Conservation (phyloP, 2,113 vertebrate genomes). For the Holacanthus passer region DNA sequence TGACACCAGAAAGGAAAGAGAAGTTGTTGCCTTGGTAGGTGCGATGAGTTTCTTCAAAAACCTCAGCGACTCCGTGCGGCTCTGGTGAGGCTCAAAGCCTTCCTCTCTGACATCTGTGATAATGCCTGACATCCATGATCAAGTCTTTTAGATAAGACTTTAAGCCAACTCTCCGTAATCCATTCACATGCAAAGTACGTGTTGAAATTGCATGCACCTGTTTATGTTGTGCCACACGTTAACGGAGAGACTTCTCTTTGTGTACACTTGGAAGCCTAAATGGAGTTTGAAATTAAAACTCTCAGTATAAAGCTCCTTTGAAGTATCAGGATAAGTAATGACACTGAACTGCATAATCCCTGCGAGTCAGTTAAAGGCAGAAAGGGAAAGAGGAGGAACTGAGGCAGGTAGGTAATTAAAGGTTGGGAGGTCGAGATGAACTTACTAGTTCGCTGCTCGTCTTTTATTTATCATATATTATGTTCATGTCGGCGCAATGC, state of each 20-base stretch:
- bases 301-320: conserved; percentile 39
- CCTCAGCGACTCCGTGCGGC: not conserved
- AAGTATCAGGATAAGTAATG: conserved; percentile 65
- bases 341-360: conserved; percentile 59
- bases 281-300: conserved; percentile 36
- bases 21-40: not conserved
- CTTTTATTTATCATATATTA: conserved; percentile 27
- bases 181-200: conserved; percentile 50
- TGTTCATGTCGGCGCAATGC: not conserved
- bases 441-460: not conserved
- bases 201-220: conserved; percentile 35
- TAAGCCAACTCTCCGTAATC: conserved; percentile 63
- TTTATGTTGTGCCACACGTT: not conserved
- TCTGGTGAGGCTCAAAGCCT: conserved; percentile 23
- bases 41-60: conserved; percentile 2
- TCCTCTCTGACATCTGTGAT: conserved; percentile 41
- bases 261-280: not conserved
- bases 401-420: conserved; percentile 54
- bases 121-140: conserved; percentile 55
- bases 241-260: conserved; percentile 3
- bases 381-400: conserved; percentile 28
- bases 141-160: conserved; percentile 62
- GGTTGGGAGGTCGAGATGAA: conserved; percentile 25
- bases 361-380: conserved; percentile 45
- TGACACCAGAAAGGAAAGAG: not conserved